Base-by-base conservation (phyloP, 2,797 vertebrate genomes). In the Oreochromis mossambicus region DNA sequence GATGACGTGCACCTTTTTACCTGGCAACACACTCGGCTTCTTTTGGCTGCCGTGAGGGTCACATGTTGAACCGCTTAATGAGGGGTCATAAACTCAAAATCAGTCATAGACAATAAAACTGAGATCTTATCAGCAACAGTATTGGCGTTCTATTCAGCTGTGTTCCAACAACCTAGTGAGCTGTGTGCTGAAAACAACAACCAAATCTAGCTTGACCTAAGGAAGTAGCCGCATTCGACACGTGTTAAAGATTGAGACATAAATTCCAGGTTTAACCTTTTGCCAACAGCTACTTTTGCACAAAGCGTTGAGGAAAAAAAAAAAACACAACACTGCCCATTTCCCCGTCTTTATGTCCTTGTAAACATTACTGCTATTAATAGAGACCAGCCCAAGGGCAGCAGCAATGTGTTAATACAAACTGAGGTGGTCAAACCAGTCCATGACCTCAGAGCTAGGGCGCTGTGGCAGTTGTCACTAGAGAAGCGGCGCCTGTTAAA, bases 351-450 rank as follows among this genome's bases (percentile, higher is more conserved):
- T 90, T 85, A 83, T 83, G 89, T 87, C 92, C 90, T 92, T 92
- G 89, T 94, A 89, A 93, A 93, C 89, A 92, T 85, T 78, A 21
- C 17, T 41, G 84, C 92, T 94, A 96, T 93, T 95, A 95, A 96
- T 95, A 96, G 94, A 81, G 78, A 26, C 34, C 34, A 36, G 83
- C 92, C 88, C 84, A 92, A 92, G 92, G 94, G 89, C 91, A 90
- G 76, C 70, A 86, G 88, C 85, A 81, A 87, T 82, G 87, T 92
- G 88, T 90, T 92, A 83, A 90, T 87, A 88, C 87, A 90, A 88
- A 94, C 24, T 66, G 76, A 92, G 88, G 90, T 92, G 93, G 91
- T 93, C 91, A 87, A 94, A 93, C 91, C 90, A 73, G 94, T 94
- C 88, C 73, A 11, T 94, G 92, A 94, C 90, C 92, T 93, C 92